Base-by-base conservation (phyloP, 1,140 invertebrate genomes). In the Drosophila sucinea region DNA sequence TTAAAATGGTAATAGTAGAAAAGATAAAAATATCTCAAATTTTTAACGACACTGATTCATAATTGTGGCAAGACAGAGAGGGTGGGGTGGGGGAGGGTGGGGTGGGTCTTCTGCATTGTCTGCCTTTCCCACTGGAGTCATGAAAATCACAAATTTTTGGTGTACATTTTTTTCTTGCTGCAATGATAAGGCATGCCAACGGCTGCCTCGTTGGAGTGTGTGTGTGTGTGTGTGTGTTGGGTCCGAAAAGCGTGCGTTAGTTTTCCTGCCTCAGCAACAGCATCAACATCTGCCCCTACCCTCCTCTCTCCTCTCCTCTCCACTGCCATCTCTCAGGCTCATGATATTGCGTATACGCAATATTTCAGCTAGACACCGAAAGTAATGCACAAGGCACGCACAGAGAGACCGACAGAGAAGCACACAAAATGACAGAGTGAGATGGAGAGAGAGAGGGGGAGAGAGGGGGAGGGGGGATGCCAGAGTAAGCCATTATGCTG, bases 341-440 rank as follows among this genome's bases (percentile, higher is more conserved):
- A 51, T 51, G 55, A 33, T 74, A 65, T 72, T 85, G 77, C 81
- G 81, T 85, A 85, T 85, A 85, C 81, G 81, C 81, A 85, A 85
- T 85, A 85, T 85, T 81, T 85, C 84, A 87, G 65, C 30, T 7
- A 41, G 32, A 17, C 44, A 64, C 33, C 65, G 71, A 68, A 81
- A 77, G 67, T 78, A 81, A 85, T 78, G 81, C 81, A 81, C 70
- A 74, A 68, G 68, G 67, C 82, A 79, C 80, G 79, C 54, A 57
- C 75, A 44, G 56, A 35, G 29, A 32, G 66, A 17, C 11, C 3
- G 44, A 27, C 44, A 51, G 44, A 51, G 44, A 51, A 27, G 44
- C 35, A 38, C 8, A 38, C 25, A 27, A 8, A 51, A 23, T 51
- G 10, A 2, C 38, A 1, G 1, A 25, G 29, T 1, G 44, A 17